phyloP scores from a whole-genome alignment of 2,113 vertebrate genomes.

The Crypturellus undulatus region DNA sequence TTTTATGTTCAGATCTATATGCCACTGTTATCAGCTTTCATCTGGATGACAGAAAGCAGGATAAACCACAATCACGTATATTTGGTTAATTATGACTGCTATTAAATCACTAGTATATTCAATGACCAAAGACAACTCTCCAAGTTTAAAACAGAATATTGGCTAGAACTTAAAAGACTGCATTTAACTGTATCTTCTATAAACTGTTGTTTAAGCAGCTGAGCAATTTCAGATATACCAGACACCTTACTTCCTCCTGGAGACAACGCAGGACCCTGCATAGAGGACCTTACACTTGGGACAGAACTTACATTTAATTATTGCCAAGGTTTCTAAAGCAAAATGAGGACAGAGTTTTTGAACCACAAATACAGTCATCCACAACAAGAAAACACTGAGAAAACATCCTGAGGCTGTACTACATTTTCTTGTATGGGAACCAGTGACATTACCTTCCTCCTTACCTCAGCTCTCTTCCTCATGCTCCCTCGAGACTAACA shows the following conservation, averaged over 20 bases:
- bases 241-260: neutral
- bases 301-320: neutral
- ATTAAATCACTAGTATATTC: constrained; percentile 31
- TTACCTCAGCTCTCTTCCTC: neutral
- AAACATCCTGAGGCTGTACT: neutral
- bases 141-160: neutral
- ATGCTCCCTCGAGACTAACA: neutral
- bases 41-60: constrained; percentile 59
- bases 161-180: constrained; percentile 26
- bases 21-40: neutral
- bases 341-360: neutral
- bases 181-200: constrained; percentile 3
- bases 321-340: neutral
- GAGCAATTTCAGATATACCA: neutral
- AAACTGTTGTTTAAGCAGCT: constrained; percentile 31
- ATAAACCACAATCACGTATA: neutral
- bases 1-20: neutral
- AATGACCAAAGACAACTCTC: neutral
- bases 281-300: neutral
- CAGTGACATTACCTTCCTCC: neutral
- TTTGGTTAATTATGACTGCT: constrained; percentile 22
- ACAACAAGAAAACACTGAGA: neutral
- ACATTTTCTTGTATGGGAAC: neutral
- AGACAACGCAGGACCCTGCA: neutral
- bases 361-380: neutral